phyloP scores from a whole-genome alignment of 1,140 invertebrate genomes.

The Homarus americanus region DNA sequence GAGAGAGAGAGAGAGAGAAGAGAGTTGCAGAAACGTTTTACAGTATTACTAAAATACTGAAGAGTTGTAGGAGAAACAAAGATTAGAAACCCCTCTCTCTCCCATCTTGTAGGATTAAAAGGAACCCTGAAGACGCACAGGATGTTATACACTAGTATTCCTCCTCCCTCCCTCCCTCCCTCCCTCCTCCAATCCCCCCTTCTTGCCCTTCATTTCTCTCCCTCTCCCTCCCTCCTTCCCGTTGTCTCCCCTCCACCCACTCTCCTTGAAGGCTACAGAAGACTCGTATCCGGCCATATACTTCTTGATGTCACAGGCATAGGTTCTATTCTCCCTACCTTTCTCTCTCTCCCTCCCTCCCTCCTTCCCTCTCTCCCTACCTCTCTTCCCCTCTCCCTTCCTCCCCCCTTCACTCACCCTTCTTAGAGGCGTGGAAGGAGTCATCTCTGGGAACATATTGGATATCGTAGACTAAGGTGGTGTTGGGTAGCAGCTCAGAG shows the following conservation, averaged over 20 bases:
- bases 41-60: too few species aligned
- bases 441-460: constrained; percentile 92
- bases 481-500: constrained; percentile 87
- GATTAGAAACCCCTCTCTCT: too few species aligned
- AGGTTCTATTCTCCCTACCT: not conserved
- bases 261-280: not conserved
- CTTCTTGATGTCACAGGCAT: not conserved
- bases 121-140: too few species aligned
- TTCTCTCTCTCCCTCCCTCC: not conserved
- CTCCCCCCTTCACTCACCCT: constrained; percentile 82
- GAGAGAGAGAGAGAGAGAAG: too few species aligned
- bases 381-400: not conserved
- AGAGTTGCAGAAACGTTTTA: too few species aligned
- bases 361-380: not conserved
- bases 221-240: not conserved
- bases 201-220: not conserved
- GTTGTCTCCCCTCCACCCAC: not conserved
- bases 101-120: too few species aligned
- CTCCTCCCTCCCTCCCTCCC: not conserved
- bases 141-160: too few species aligned
- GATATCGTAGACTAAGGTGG: constrained; percentile 92
- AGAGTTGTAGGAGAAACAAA: too few species aligned
- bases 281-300: not conserved
- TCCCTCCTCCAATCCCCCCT: not conserved
- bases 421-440: constrained; percentile 92